Conservation (phyloP, 2,797 vertebrate genomes). For the Parotocinclus haroldoi region DNA sequence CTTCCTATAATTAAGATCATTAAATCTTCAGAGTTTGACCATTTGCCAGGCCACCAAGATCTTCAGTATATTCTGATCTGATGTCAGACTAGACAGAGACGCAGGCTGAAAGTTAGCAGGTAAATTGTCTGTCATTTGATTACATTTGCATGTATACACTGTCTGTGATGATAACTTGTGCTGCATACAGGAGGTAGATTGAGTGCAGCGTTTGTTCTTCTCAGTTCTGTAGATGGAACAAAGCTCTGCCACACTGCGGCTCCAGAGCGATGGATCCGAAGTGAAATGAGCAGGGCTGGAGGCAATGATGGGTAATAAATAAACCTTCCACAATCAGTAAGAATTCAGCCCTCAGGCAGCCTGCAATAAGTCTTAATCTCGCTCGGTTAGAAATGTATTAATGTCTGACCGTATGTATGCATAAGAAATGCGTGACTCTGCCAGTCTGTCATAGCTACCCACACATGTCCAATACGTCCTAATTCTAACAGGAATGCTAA, state of each 20-base stretch:
- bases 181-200: neutral
- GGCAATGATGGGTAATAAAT: slow-evolving; percentile 30
- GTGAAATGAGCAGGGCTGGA: slow-evolving; percentile 18
- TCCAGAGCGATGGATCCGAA: slow-evolving; percentile 22
- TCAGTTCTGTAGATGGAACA: slow-evolving; percentile 24
- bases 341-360: slow-evolving; percentile 10
- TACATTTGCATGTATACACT: too few species aligned
- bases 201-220: slow-evolving; percentile 6
- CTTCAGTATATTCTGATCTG: too few species aligned
- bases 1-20: too few species aligned
- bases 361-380: slow-evolving; percentile 18
- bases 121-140: too few species aligned
- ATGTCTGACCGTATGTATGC: neutral
- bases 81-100: too few species aligned
- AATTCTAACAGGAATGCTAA: neutral
- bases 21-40: too few species aligned
- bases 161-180: too few species aligned
- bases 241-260: slow-evolving; percentile 17
- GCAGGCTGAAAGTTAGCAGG: too few species aligned
- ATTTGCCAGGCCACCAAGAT: too few species aligned
- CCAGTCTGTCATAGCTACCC: neutral
- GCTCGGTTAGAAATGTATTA: slow-evolving; percentile 11
- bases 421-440: neutral
- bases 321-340: slow-evolving; percentile 28
- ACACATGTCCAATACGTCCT: neutral